Evolutionary conservation across 2,888 invertebrate genomes (phyloP), one percentile per base, ranked within the genome.

Genomic region (Hylaea fasciaria): DNA sequence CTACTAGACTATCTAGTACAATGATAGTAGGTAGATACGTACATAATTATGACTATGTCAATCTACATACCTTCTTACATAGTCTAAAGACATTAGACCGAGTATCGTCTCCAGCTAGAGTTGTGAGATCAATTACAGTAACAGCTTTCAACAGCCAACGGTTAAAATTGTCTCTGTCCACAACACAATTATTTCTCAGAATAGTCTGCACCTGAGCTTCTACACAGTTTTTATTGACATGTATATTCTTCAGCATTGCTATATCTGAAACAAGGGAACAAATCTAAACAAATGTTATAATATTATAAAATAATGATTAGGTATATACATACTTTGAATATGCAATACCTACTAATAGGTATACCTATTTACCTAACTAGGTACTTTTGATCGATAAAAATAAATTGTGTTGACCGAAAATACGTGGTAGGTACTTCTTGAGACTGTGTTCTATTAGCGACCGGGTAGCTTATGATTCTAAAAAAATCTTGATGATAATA

Each of bases 91-190:
- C 97, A 91, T 97, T 97, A 12, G 95, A 93, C 9, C 84, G 81
- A 0, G 96, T 96, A 78, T 97, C 97, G 86, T 96, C 95, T 40
- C 98, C 98, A 49, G 96, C 94, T 51, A 99, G 92, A 1, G 98
- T 98, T 0, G 99, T 99, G 68, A 99, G 93, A 87, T 99, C 99
- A 65, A 98, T 97, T 57, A 97, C 94, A 35, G 95, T 95, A 8
- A 99, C 92, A 0, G 98, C 96, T 80, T 95, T 95, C 22, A 98
- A 77, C 12, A 98, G 92, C 96, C 97, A 97, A 11, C 94, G 94
- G 41, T 94, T 93, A 83, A 95, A 94, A 80, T 94, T 93, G 32
- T 72, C 64, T 40, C 90, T 86, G 32, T 87, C 83, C 50, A 83
- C 80, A 13, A 94, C 76, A 22, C 74, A 72, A 68, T 89, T 78